These are phyloP conservation scores for Eupsittula cactorum DNA, from an alignment of 2,113 vertebrate genomes.

Conservation along the genomic window DNA sequence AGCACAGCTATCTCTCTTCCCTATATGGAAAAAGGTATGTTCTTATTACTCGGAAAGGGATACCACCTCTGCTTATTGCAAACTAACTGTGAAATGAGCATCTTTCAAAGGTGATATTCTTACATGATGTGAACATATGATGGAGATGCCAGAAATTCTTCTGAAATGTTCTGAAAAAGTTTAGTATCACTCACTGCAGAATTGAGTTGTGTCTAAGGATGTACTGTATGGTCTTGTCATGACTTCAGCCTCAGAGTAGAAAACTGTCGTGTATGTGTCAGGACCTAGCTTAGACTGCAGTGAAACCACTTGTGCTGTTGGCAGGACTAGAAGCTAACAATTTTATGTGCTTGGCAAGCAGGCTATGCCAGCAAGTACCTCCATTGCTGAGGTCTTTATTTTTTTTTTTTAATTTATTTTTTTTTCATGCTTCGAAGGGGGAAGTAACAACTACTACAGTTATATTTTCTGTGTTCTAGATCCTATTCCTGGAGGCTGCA, in stretches of 20 bases:
- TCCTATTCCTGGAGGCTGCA: conserved; percentile 93
- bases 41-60: neutral
- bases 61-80: neutral
- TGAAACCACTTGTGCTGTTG: neutral
- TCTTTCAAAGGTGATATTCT: neutral
- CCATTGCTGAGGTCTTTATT: neutral
- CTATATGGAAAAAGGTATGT: conserved; percentile 80
- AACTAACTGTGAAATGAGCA: neutral
- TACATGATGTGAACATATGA: neutral
- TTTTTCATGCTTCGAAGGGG: neutral
- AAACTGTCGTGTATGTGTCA: neutral
- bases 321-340: neutral
- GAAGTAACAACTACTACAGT: neutral
- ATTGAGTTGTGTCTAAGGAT: too few relatives aligned
- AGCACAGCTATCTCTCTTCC: conserved; percentile 83
- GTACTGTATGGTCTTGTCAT: neutral
- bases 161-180: neutral
- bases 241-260: neutral
- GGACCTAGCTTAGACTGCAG: neutral
- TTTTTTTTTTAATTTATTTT: neutral
- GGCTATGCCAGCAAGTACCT: neutral
- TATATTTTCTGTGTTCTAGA: conserved; percentile 71
- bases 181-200: neutral
- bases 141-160: neutral
- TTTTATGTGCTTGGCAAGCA: neutral